phyloP scores from a whole-genome alignment of 2,888 invertebrate genomes.

The Lissocephala sabroskyi region DNA sequence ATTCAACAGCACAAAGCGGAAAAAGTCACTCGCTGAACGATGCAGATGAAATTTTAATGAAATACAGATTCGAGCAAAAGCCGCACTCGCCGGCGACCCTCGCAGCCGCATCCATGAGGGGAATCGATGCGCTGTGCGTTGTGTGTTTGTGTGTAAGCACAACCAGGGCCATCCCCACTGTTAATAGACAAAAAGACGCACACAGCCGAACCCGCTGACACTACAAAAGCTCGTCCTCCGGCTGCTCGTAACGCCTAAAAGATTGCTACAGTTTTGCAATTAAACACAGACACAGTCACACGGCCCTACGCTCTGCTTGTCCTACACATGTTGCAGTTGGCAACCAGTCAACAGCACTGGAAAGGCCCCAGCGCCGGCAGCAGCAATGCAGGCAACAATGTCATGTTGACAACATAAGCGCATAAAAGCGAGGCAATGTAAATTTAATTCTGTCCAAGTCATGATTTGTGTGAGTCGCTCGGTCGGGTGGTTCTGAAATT shows the following conservation, averaged over 20 bases:
- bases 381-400: conserved; percentile 15
- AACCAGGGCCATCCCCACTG: conserved; percentile 15
- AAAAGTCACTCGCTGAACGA: conserved; percentile 64
- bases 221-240: conserved; percentile 36
- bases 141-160: neutral
- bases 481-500: too few species aligned
- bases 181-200: conserved; percentile 46
- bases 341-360: conserved; percentile 16
- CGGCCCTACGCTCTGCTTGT: conserved; percentile 16
- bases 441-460: conserved; percentile 41
- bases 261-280: conserved; percentile 61
- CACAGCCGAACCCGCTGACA: conserved; percentile 33
- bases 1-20: conserved; percentile 63
- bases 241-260: conserved; percentile 46
- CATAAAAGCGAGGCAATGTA: conserved; percentile 34
- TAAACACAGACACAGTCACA: conserved; percentile 34
- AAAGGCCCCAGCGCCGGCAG: conserved; percentile 20
- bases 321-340: conserved; percentile 36
- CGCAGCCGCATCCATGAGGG: conserved; percentile 11
- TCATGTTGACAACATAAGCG: conserved; percentile 53
- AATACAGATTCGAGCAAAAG: conserved; percentile 56
- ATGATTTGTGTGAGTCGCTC: conserved; percentile 2
- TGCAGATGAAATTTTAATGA: conserved; percentile 66
- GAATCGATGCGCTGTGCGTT: neutral
- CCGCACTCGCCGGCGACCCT: too few species aligned